Base-by-base conservation (phyloP, 1,140 invertebrate genomes). In the Leptopilina boulardi region DNA sequence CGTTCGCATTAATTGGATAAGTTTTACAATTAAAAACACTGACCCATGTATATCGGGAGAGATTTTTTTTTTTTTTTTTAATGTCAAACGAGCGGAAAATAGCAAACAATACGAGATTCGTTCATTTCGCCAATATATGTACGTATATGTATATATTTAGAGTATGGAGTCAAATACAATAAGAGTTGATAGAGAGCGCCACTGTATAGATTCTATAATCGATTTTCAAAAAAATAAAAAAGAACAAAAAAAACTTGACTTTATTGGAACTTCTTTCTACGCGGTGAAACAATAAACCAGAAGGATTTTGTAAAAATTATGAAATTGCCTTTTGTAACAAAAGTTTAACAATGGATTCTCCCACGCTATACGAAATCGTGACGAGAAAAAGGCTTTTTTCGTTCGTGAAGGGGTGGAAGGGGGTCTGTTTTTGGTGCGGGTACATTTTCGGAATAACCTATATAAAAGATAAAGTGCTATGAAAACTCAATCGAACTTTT, bases 1-100 rank as follows among this genome's bases (percentile, higher is more conserved):
- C 75, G 75, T 76, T 78, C 71, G 73, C 74, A 81, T 81, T 78
- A 81, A 81, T 81, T 78, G 80, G 80, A 81, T 81, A 81, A 81
- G 80, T 81, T 81, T 81, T 71, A 72, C 80, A 81, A 81, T 81
- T 78, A 81, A 81, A 81, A 81, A 78, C 77, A 80, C 76, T 80
- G 76, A 78, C 75, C 77, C 75, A 44, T 71, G 66, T 23, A 38
- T 71, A 80, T 44, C 74, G 74, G 30, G 73, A 76, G 76, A 76
- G 71, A 75, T 15, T 13, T 15, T 26, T 19, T 23, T 74, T 73
- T 15, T 13, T 15, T 26, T 19, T 23, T 74, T 73, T 74, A 77
- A 42, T 76, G 71, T 77, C 79, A 76, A 80, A 75, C 74, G 56
- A 21, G 23, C 42, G 74, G 71, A 76, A 77, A 77, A 80, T 75